Conservation (phyloP, 2,888 invertebrate genomes). For the Ennomos quercinarius region DNA sequence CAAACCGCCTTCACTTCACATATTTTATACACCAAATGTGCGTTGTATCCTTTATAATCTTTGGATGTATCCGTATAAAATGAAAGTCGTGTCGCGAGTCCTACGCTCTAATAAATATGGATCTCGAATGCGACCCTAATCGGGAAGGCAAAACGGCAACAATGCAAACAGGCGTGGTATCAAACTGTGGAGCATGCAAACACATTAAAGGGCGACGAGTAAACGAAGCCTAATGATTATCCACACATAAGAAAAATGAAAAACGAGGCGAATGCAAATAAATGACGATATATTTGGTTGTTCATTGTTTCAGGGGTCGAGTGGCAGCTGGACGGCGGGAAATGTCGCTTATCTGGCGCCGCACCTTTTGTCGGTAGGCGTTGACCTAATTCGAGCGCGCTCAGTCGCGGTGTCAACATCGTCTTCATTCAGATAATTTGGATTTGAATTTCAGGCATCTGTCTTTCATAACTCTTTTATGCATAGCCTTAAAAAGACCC, state of each 20-base stretch:
- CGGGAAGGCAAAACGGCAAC: constrained; percentile 82
- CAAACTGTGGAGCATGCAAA: constrained; percentile 81
- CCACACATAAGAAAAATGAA: constrained; percentile 72
- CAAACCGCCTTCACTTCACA: constrained; percentile 56
- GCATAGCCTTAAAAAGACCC: constrained; percentile 18
- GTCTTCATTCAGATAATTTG: constrained; percentile 64
- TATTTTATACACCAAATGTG: constrained; percentile 60
- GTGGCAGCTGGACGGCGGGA: constrained; percentile 77
- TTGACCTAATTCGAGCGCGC: constrained; percentile 81
- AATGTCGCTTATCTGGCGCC: constrained; percentile 80
- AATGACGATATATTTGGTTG: constrained; percentile 76
- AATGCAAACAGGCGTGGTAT: constrained; percentile 81
- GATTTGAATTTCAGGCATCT: constrained; percentile 49
- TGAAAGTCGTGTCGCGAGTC: constrained; percentile 78
- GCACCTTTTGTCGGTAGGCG: constrained; percentile 82
- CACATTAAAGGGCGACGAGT: constrained; percentile 78
- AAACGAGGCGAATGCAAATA: constrained; percentile 67
- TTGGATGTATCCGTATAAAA: constrained; percentile 78
- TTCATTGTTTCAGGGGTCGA: constrained; percentile 77
- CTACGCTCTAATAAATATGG: constrained; percentile 81
- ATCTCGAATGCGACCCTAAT: constrained; percentile 82
- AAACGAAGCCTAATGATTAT: constrained; percentile 79
- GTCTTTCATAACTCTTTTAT: constrained; percentile 32
- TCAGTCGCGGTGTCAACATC: constrained; percentile 67
- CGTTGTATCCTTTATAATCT: no score